Evolutionary conservation across 2,888 invertebrate species (phyloP), one percentile per base, ranked within the genome.

Genomic region (Nephrotoma flavescens): DNA sequence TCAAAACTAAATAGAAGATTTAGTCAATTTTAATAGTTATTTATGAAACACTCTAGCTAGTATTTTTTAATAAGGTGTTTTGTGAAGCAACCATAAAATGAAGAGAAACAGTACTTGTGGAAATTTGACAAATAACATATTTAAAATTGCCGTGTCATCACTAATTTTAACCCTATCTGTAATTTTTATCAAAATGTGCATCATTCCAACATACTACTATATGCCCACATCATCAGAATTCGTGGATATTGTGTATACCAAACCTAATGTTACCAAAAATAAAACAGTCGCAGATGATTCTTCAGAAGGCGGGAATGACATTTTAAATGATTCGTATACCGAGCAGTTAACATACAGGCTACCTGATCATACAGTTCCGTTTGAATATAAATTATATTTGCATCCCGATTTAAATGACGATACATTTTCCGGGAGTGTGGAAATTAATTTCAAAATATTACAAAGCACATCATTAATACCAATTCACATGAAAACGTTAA

Each of bases 361-460:
- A 86, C 94, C 95, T 0, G 90, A 91, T 7, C 92, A 93, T 85
- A 92, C 95, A 0, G 90, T 91, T 15, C 95, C 96, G 0, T 88
- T 92, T 3, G 93, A 93, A 87, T 96, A 96, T 89, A 93, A 95
- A 87, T 90, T 96, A 6, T 92, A 92, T 15, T 90, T 96, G 86
- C 92, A 93, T 87, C 95, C 96, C 0, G 92, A 95, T 89, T 92
- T 96, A 86, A 91, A 91, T 12, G 91, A 91, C 12, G 94, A 94
- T 52, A 92, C 91, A 0, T 95, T 94, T 89, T 89, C 90, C 11
- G 95, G 95, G 11, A 91, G 91, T 85, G 93, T 94, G 0, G 93
- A 92, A 83, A 93, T 94, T 83, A 90, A 91, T 5, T 89, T 94
- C 85, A 90, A 92, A 86, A 90, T 94, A 1, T 87, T 90, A 6